These are phyloP conservation scores for Herminia tarsipennalis DNA, from an alignment of 2,888 invertebrate genomes.

Conservation along the genomic window DNA sequence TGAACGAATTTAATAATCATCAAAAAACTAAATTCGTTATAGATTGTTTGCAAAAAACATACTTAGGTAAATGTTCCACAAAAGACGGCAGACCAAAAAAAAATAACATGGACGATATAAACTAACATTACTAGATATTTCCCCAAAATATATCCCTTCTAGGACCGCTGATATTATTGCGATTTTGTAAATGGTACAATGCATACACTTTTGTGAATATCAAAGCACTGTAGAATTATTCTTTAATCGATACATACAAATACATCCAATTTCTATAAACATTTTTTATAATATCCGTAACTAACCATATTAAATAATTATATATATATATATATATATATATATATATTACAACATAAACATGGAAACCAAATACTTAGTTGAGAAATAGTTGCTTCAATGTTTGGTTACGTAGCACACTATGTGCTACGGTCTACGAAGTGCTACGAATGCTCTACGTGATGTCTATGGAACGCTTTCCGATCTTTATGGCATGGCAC, in stretches of 20 bases:
- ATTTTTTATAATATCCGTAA: too few relatives aligned
- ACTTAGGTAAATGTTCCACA: constrained; percentile 39
- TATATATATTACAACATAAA: too few relatives aligned
- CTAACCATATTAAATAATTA: too few relatives aligned
- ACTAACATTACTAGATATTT: constrained; percentile 48
- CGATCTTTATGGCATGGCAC: too few relatives aligned
- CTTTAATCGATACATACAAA: too few relatives aligned
- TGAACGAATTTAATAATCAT: too few relatives aligned
- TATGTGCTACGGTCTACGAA: constrained; percentile 18
- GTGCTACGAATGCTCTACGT: too few relatives aligned
- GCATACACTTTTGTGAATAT: constrained; percentile 20
- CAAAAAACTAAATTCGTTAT: too few relatives aligned
- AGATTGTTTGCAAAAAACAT: too few relatives aligned
- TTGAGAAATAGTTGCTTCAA: not conserved
- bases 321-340: too few relatives aligned
- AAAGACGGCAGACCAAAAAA: constrained; percentile 19
- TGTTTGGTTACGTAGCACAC: not conserved
- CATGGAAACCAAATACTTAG: not conserved
- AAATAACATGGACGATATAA: constrained; percentile 42
- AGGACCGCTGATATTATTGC: constrained; percentile 46
- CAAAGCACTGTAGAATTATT: not conserved
- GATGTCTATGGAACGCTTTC: too few relatives aligned
- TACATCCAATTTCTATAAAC: too few relatives aligned
- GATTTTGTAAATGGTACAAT: constrained; percentile 42
- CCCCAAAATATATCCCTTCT: constrained; percentile 47